Percentiles rank a stretch among this genome's conserved stretches.
These are phyloP conservation scores for Crotalus horridus DNA, from an alignment of 2,113 vertebrate species.

Conservation along the genomic window DNA sequence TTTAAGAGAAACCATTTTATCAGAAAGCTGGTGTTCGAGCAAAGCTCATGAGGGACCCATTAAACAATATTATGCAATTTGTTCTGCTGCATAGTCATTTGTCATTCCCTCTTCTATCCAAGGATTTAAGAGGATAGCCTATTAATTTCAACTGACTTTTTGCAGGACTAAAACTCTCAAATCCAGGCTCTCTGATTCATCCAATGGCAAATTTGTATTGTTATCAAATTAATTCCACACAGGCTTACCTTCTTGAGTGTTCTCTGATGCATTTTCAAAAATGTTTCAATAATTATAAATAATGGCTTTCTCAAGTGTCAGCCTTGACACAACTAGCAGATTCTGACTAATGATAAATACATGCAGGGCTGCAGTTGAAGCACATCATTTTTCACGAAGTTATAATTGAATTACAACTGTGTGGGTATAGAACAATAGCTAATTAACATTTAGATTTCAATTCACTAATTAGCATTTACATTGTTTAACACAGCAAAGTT, in stretches of 20 bases:
- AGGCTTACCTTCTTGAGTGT: conserved; percentile 42
- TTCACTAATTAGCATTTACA: conserved; percentile 39
- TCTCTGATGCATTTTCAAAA: conserved; percentile 43
- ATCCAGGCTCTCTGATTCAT: conserved; percentile 10
- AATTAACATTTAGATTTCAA: conserved; percentile 66
- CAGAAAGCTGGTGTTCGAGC: background rate
- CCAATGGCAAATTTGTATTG: conserved; percentile 19
- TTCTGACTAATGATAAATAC: conserved; percentile 63
- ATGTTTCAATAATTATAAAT: conserved; percentile 51
- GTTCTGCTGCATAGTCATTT: conserved; percentile 12
- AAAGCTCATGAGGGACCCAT: conserved; percentile 20
- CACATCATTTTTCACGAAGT: conserved; percentile 44
- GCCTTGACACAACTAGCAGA: conserved; percentile 52
- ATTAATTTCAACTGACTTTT: conserved; percentile 38
- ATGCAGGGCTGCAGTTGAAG: conserved; percentile 30
- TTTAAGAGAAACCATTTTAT: background rate
- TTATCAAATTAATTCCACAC: conserved; percentile 29
- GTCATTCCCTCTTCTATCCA: conserved; percentile 24
- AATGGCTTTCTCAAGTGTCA: conserved; percentile 58
- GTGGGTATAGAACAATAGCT: conserved; percentile 60
- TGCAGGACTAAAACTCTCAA: conserved; percentile 17
- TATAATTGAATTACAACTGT: conserved; percentile 67
- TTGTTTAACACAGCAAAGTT: background rate
- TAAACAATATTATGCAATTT: conserved; percentile 17
- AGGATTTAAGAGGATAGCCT: conserved; percentile 21